Conservation (phyloP, 2,797 vertebrate genomes). For the Chelon auratus region DNA sequence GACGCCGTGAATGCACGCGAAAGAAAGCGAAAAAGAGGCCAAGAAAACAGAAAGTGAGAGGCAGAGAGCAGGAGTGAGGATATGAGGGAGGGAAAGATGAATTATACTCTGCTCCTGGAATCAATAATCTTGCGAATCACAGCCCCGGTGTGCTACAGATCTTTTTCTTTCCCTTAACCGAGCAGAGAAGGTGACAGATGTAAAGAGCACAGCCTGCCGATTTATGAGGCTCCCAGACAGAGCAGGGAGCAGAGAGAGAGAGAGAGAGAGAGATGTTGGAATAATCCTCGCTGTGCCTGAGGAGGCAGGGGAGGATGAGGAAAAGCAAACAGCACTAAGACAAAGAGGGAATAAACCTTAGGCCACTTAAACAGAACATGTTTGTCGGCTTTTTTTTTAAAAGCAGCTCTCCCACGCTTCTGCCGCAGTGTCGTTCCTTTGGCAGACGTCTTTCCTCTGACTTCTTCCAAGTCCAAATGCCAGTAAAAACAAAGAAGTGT, state of each 20-base stretch:
- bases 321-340: conserved; percentile 51
- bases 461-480: conserved; percentile 21
- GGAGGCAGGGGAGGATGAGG: conserved; percentile 19
- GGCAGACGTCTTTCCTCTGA: conserved; percentile 25
- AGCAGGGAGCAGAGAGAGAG: conserved; percentile 39
- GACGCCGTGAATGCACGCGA: conserved; percentile 11
- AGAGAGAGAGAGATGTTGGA: conserved; percentile 20
- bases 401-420: conserved; percentile 43
- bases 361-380: conserved; percentile 28
- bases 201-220: conserved; percentile 52
- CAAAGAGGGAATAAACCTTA: conserved; percentile 44
- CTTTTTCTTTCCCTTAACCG: conserved; percentile 54
- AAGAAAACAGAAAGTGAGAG: conserved; percentile 36
- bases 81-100: conserved; percentile 60
- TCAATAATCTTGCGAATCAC: conserved; percentile 75
- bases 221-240: conserved; percentile 62
- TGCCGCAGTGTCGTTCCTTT: conserved; percentile 34
- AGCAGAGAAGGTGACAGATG: conserved; percentile 67
- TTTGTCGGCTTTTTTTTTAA: conserved; percentile 20
- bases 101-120: conserved; percentile 70
- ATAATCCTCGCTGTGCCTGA: conserved; percentile 46
- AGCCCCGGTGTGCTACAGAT: conserved; percentile 59
- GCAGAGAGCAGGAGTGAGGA: conserved; percentile 41
- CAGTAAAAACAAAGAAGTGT: conserved; percentile 25
- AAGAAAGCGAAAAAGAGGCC: not conserved